Evolutionary conservation across 92 coral and sea anemone species (phyloP).

Genomic region (Virgularia gustaviana): DNA sequence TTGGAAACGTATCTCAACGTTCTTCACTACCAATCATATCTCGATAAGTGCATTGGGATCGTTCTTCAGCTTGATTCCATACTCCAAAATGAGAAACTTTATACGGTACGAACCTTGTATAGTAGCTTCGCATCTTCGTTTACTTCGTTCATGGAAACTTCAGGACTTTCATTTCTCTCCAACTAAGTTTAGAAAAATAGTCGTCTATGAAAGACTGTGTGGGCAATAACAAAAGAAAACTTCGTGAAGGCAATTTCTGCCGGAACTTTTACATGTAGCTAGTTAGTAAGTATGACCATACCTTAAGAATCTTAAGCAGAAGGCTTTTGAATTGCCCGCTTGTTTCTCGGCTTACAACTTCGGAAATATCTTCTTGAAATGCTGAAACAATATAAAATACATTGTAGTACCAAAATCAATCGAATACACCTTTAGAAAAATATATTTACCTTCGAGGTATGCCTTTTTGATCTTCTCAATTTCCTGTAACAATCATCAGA

Average conservation of each 20-base stretch:
- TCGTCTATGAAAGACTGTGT: neutral
- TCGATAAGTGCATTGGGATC: neutral
- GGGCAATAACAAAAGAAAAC: too few species aligned
- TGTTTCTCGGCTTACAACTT: conserved; percentile 73
- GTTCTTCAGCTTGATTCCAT: neutral
- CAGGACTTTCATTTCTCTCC: conserved; percentile 65
- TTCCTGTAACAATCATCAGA: conserved; percentile 49
- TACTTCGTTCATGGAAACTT: conserved; percentile 62
- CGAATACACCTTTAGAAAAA: too few species aligned
- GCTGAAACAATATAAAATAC: too few species aligned
- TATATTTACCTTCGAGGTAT: conserved; percentile 64
- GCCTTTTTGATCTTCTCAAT: conserved; percentile 68
- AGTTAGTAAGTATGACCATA: conserved; percentile 39
- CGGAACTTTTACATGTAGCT: too few species aligned
- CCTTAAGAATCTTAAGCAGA: conserved; percentile 73
- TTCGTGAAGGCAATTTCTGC: too few species aligned
- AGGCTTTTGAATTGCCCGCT: conserved; percentile 81
- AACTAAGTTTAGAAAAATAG: conserved; percentile 47
- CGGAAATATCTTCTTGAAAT: conserved; percentile 60
- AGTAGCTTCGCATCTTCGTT: conserved; percentile 86
- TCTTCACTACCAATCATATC: neutral
- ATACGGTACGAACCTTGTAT: conserved; percentile 60
- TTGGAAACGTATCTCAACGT: neutral
- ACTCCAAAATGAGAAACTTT: neutral
- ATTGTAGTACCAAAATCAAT: too few species aligned